Evolutionary conservation across 1,140 invertebrate species (phyloP), one percentile per base, ranked within the genome.

Genomic region (Eulimnadia texana): DNA sequence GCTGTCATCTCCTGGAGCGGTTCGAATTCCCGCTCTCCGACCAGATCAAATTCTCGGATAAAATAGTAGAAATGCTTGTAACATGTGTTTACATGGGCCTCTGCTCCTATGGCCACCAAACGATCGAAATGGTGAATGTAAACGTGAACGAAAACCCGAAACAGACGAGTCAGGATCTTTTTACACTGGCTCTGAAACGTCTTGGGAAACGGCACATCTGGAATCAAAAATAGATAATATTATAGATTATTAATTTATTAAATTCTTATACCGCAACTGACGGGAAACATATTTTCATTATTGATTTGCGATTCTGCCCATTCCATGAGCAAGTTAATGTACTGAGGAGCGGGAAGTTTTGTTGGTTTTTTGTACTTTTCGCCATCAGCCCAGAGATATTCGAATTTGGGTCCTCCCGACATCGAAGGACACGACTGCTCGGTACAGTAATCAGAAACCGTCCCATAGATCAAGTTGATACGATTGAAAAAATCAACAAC

Each of bases 51-150:
- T 73, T 95, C 90, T 42, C 80, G 84, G 11, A 95, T 84, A 75
- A 96, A 96, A 72, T 92, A 96, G 70, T 93, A 96, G 72, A 93
- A 96, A 73, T 96, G 93, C 72, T 96, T 96, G 75, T 95, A 96
- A 70, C 93, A 94, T 1, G 91, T 93, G 73, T 96, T 96, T 0
- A 95, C 90, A 71, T 96, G 93, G 24, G 93, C 89, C 74, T 96
- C 92, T 33, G 92, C 91, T 70, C 88, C 88, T 67, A 94, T 87
- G 23, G 84, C 80, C 28, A 90, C 82, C 64, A 95, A 81, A 69
- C 88, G 80, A 72, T 95, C 91, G 77, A 95, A 95, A 74, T 96
- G 92, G 75, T 96, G 92, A 65, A 96, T 94, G 70, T 95, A 96
- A 16, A 95, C 90, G 75, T 95, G 92, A 1, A 95, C 92, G 77